Evolutionary conservation across 2,113 vertebrate genomes (phyloP).

Genomic region (Protobothrops flavoviridis): DNA sequence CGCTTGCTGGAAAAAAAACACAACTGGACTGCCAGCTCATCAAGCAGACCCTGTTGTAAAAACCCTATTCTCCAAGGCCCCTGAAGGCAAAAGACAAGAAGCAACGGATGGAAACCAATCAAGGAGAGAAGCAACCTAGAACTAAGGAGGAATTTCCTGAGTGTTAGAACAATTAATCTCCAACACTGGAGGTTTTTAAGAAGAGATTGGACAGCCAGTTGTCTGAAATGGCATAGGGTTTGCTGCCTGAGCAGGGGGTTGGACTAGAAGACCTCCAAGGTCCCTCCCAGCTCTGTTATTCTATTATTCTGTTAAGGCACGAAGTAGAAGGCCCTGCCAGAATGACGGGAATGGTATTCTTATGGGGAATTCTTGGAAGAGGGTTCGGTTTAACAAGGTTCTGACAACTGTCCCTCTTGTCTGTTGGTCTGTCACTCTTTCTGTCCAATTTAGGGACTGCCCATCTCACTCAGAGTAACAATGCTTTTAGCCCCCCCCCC

Average conservation of each 20-base stretch:
- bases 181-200: not conserved
- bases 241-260: too few relatives aligned
- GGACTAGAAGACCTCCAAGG: too few relatives aligned
- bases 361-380: too few relatives aligned
- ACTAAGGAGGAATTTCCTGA: not conserved
- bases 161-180: not conserved
- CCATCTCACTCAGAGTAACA: too few relatives aligned
- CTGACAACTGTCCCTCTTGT: not conserved
- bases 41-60: not conserved
- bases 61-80: not conserved
- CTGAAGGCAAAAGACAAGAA: not conserved
- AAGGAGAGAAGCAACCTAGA: not conserved
- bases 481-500: not conserved
- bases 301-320: not conserved
- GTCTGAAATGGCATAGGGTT: not conserved
- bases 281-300: too few relatives aligned
- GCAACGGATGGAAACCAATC: not conserved
- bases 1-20: not conserved
- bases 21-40: not conserved
- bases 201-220: not conserved
- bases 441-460: not conserved
- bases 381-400: not conserved
- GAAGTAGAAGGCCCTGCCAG: not conserved
- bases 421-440: not conserved
- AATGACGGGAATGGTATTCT: not conserved